phyloP scores from a whole-genome alignment of 2,797 vertebrate species.

The Fistularia tabacaria region DNA sequence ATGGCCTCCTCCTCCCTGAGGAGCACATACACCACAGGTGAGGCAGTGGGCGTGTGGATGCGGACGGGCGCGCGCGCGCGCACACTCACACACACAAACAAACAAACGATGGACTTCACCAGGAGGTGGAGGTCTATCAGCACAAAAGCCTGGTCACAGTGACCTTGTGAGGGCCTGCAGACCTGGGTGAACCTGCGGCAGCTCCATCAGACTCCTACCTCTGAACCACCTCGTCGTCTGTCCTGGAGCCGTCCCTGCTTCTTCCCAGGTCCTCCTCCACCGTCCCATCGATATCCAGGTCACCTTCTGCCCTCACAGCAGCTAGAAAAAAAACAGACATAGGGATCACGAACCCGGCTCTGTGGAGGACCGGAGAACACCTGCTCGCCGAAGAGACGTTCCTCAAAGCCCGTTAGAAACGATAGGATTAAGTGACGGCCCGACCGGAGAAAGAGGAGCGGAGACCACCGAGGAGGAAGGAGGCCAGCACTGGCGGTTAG shows the following conservation, averaged over 20 bases:
- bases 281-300: slow-evolving; percentile 84
- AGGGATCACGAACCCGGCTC: no score
- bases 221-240: slow-evolving; percentile 94
- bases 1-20: slow-evolving; percentile 95
- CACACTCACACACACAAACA: slow-evolving; percentile 3
- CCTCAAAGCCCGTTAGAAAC: no score
- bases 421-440: no score
- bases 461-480: no score
- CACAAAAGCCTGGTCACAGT: slow-evolving; percentile 26
- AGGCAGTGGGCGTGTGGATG: no score
- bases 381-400: no score
- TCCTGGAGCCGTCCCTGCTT: slow-evolving; percentile 93
- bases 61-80: no score
- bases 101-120: no score
- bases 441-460: no score
- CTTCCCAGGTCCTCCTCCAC: slow-evolving; percentile 95
- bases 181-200: background rate
- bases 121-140: slow-evolving; percentile 4
- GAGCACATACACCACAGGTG: slow-evolving; percentile 6
- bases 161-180: slow-evolving; percentile 29
- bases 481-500: no score
- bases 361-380: no score
- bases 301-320: slow-evolving; percentile 86
- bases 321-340: slow-evolving; percentile 61
- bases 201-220: slow-evolving; percentile 73